phyloP scores from a whole-genome alignment of 2,888 invertebrate genomes.

The Diadegma fenestrale region DNA sequence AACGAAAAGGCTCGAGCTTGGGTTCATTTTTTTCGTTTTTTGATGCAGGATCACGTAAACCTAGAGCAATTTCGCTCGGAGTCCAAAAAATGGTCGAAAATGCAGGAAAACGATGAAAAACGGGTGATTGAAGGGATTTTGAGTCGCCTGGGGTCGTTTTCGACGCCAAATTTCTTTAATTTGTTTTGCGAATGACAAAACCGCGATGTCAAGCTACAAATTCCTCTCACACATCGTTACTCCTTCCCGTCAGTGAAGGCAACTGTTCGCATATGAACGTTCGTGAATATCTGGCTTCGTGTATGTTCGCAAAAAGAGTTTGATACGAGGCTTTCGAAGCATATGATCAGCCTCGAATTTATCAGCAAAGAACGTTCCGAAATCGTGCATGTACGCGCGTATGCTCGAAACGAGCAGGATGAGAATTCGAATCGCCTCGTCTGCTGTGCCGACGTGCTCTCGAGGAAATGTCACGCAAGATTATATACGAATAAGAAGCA shows the following conservation, averaged over 20 bases:
- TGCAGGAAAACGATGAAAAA: too few relatives aligned
- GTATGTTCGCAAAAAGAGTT: background rate
- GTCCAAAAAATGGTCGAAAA: too few relatives aligned
- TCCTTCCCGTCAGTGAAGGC: slow-evolving; percentile 45
- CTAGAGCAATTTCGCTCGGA: too few relatives aligned
- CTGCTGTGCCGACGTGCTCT: slow-evolving; percentile 69
- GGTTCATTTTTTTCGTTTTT: too few relatives aligned
- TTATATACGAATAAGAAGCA: slow-evolving; percentile 60
- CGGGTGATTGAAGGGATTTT: too few relatives aligned
- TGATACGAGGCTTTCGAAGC: slow-evolving; percentile 6
- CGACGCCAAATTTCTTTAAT: too few relatives aligned
- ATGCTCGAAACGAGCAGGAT: slow-evolving; percentile 20
- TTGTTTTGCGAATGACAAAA: too few relatives aligned
- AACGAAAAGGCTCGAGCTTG: too few relatives aligned
- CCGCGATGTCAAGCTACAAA: slow-evolving; percentile 25
- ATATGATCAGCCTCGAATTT: background rate
- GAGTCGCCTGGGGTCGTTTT: too few relatives aligned
- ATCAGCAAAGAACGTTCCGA: background rate
- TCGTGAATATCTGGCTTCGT: slow-evolving; percentile 36
- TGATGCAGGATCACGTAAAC: too few relatives aligned
- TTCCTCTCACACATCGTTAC: slow-evolving; percentile 55
- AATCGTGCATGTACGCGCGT: background rate
- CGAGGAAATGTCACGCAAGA: slow-evolving; percentile 76
- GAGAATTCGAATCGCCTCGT: slow-evolving; percentile 47
- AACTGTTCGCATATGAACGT: slow-evolving; percentile 34